Evolutionary conservation across 2,113 vertebrate species (phyloP), one percentile per base, ranked within the genome.

Genomic region (Arothron firmamentum): DNA sequence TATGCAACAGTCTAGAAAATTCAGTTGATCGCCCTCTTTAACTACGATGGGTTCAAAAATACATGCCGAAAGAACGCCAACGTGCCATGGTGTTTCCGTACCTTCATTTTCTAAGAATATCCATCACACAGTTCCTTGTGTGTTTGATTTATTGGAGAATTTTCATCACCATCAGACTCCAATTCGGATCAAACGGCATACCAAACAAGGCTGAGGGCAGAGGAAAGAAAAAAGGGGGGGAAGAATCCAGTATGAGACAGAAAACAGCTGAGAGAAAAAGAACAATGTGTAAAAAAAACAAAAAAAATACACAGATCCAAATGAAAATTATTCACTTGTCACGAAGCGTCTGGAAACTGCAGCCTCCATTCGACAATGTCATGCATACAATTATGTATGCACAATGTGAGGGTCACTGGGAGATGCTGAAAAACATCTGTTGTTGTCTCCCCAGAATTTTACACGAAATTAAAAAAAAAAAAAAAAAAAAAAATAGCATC

Each of bases 311-410:
- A 70, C 2, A 71, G 25, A 59, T 76, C 57, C 72, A 83, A 80
- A 87, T 75, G 74, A 61, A 79, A 87, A 81, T 88, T 75, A 75
- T 87, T 87, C 79, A 84, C 78, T 79, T 86, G 88, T 88, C 83
- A 83, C 80, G 83, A 82, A 84, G 78, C 87, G 71, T 87, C 83
- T 84, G 76, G 81, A 78, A 81, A 82, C 74, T 67, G 77, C 78
- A 85, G 77, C 66, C 72, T 85, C 75, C 80, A 31, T 81, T 84
- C 76, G 81, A 85, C 83, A 84, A 85, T 85, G 85, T 85, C 88
- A 88, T 61, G 80, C 78, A 84, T 77, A 80, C 62, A 80, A 85
- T 82, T 60, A 82, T 65, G 70, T 56, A 67, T 56, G 79, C 79
- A 69, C 67, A 70, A 70, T 58, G 65, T 16, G 71, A 58, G 76